Conservation (phyloP, 2,797 vertebrate genomes). For the Eutrigla gurnardus region DNA sequence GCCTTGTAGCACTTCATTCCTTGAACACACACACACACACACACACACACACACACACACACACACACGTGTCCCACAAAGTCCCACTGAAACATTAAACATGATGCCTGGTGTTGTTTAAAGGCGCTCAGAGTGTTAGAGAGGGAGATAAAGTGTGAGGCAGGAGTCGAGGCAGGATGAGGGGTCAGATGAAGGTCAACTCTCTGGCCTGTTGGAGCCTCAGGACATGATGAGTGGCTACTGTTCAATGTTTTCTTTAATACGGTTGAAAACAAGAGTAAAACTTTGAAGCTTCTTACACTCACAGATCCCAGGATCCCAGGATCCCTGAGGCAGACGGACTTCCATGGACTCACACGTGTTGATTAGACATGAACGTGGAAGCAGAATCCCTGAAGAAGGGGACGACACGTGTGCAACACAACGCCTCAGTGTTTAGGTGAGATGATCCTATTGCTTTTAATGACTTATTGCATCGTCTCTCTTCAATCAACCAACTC, state of each 20-base stretch:
- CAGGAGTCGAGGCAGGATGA: conserved; percentile 20
- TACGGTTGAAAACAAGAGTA: not conserved
- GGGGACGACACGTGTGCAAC: not conserved
- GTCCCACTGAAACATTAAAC: conserved; percentile 41
- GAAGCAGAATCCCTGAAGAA: conserved; percentile 10
- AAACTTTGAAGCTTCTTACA: not conserved
- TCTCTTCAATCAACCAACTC: not conserved
- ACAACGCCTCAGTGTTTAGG: not conserved
- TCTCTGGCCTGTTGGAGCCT: not conserved
- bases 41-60: conserved; percentile 7
- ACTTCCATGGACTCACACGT: not conserved
- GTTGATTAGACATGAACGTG: conserved; percentile 39
- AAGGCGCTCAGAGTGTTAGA: not conserved
- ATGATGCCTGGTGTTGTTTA: conserved; percentile 24
- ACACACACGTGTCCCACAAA: conserved; percentile 10
- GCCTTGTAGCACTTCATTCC: not conserved
- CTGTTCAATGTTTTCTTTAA: conserved; percentile 6
- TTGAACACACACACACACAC: not conserved
- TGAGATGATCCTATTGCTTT: not conserved
- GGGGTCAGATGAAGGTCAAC: conserved; percentile 57
- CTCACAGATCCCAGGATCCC: conserved; percentile 1
- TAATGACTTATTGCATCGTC: not conserved
- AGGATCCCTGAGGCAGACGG: not conserved
- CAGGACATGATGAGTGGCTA: not conserved
- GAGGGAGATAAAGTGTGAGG: conserved; percentile 9